Evolutionary conservation across 1,140 invertebrate genomes (phyloP), one percentile per base, ranked within the genome.

Genomic region (Drosophila lacertosa): DNA sequence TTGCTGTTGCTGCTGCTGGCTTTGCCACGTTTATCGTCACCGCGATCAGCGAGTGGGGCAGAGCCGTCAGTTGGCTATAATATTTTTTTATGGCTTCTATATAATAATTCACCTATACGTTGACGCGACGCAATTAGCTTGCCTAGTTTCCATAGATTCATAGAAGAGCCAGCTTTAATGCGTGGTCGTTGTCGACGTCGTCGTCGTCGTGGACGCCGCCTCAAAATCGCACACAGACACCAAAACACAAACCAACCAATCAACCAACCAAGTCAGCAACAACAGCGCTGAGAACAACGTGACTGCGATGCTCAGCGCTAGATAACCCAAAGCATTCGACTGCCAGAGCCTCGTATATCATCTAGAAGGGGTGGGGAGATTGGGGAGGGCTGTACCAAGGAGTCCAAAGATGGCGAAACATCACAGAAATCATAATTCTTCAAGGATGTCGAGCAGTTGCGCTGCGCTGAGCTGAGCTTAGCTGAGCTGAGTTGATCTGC

Each of bases 51-150:
- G 54, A 66, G 63, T 42, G 77, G 37, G 51, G 40, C 74, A 40
- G 59, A 58, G 51, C 67, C 66, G 54, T 59, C 66, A 63, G 66
- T 62, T 74, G 71, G 60, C 59, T 77, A 42, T 69, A 77, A 69
- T 76, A 77, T 63, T 76, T 76, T 62, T 77, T 55, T 81, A 69
- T 62, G 64, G 77, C 74, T 88, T 78, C 78, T 89, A 88, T 83
- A 89, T 89, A 77, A 88, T 88, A 88, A 89, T 88, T 88, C 82
- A 88, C 77, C 82, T 84, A 84, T 84, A 82, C 75, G 78, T 59
- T 84, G 80, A 75, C 74, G 63, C 65, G 44, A 47, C 42, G 81
- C 81, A 84, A 84, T 84, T 84, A 84, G 77, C 75, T 70, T 74
- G 57, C 29, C 55, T 45, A 69, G 59, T 81, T 77, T 68, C 59